Conservation (phyloP, 2,113 vertebrate genomes). For the Bubo bubo region DNA sequence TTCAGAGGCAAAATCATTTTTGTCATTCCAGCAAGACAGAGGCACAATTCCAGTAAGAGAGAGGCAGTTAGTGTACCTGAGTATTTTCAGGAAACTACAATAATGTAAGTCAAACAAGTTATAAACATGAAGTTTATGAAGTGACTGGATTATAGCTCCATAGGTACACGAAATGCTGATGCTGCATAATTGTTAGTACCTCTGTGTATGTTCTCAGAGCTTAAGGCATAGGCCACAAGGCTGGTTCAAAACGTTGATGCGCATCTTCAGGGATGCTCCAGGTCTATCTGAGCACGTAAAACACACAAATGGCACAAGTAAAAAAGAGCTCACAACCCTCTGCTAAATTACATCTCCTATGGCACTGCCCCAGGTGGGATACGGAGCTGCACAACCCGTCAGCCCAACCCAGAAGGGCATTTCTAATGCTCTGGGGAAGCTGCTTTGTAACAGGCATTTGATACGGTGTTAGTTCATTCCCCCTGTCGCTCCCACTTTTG, state of each 20-base stretch:
- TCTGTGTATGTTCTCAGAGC: not conserved
- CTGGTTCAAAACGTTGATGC: not conserved
- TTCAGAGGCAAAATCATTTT: not conserved
- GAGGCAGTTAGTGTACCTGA: not conserved
- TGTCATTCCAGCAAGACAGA: not conserved
- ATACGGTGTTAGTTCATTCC: not conserved
- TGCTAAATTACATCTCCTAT: not conserved
- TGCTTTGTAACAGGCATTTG: not conserved
- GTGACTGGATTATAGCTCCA: not conserved
- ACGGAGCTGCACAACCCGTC: fast-evolving
- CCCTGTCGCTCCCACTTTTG: not conserved
- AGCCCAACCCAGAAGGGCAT: fast-evolving
- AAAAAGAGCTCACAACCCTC: not conserved
- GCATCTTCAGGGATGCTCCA: not conserved
- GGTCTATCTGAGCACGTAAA: not conserved
- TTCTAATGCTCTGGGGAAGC: not conserved
- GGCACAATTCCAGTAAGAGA: not conserved
- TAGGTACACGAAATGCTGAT: not conserved
- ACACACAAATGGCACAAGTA: not conserved
- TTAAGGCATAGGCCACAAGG: not conserved
- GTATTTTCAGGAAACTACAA: not conserved
- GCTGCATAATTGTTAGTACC: not conserved
- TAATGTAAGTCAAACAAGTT: not conserved
- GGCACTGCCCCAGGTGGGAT: not conserved
- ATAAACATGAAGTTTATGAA: not conserved